These are phyloP conservation scores for Myotis yumanensis DNA, from an alignment of 2,113 vertebrate genomes.

Conservation along the genomic window DNA sequence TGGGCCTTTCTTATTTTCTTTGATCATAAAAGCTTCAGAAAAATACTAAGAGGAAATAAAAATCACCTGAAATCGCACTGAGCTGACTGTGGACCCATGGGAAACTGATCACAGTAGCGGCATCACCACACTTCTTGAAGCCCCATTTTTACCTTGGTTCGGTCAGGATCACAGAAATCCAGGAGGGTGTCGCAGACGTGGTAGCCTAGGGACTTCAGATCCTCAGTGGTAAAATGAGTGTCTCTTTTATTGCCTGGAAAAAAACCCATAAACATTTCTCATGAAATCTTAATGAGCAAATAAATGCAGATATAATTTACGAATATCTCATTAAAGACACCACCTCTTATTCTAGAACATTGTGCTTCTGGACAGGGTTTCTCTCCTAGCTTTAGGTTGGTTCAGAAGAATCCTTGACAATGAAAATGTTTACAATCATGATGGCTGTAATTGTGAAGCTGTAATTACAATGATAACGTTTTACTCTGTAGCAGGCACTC, in stretches of 20 bases:
- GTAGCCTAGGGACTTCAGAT: slow-evolving; percentile 91
- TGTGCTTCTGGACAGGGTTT: neutral
- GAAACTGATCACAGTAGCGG: neutral
- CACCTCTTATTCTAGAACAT: neutral
- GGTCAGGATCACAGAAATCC: slow-evolving; percentile 93
- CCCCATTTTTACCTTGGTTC: slow-evolving; percentile 86
- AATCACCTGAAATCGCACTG: neutral
- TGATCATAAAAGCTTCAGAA: neutral
- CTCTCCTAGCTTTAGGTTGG: neutral
- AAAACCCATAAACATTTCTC: neutral
- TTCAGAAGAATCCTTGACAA: slow-evolving; percentile 16
- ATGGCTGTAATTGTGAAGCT: neutral
- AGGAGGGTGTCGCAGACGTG: slow-evolving; percentile 94
- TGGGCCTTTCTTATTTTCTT: neutral
- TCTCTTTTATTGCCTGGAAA: slow-evolving; percentile 86
- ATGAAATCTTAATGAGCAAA: slow-evolving; percentile 16
- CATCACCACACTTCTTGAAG: neutral
- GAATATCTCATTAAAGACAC: neutral
- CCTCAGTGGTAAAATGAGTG: slow-evolving; percentile 90
- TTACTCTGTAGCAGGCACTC: neutral
- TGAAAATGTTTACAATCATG: neutral
- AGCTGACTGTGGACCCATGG: neutral
- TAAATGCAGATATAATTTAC: neutral
- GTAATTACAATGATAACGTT: neutral
- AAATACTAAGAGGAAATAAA: neutral